phyloP scores from a whole-genome alignment of 1,140 invertebrate genomes.

The Calliphora vicina region DNA sequence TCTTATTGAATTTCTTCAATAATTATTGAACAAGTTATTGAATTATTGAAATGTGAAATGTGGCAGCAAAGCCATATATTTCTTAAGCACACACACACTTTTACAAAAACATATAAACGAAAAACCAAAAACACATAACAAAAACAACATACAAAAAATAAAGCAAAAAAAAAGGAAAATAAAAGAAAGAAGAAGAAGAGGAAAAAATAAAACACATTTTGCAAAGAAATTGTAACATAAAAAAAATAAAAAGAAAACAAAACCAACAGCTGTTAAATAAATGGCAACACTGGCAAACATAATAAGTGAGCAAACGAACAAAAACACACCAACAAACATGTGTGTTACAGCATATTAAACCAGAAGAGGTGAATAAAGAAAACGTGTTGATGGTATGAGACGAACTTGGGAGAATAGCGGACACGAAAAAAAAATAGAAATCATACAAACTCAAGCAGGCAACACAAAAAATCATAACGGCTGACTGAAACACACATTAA shows the following conservation, averaged over 20 bases:
- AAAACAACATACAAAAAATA: background rate
- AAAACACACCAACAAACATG: background rate
- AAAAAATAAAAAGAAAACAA: background rate
- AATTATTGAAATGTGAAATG: background rate
- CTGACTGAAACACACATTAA: no score
- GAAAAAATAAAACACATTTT: background rate
- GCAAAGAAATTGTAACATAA: background rate
- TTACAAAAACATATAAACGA: background rate
- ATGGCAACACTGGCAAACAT: background rate
- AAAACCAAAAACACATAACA: background rate
- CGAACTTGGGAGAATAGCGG: background rate
- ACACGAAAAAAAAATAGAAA: background rate
- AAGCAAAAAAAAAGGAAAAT: background rate
- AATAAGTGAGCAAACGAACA: background rate
- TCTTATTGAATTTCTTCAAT: no score
- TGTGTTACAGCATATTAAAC: background rate
- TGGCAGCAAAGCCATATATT: background rate
- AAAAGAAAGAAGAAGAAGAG: background rate
- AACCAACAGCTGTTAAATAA: background rate
- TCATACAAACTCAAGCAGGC: background rate
- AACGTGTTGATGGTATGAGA: conserved; percentile 31
- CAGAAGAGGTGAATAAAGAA: background rate
- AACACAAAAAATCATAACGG: background rate
- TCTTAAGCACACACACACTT: background rate
- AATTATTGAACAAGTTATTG: no score